These are phyloP conservation scores for Lordiphosa fenestrarum DNA, from an alignment of 2,888 invertebrate species.

Conservation along the genomic window DNA sequence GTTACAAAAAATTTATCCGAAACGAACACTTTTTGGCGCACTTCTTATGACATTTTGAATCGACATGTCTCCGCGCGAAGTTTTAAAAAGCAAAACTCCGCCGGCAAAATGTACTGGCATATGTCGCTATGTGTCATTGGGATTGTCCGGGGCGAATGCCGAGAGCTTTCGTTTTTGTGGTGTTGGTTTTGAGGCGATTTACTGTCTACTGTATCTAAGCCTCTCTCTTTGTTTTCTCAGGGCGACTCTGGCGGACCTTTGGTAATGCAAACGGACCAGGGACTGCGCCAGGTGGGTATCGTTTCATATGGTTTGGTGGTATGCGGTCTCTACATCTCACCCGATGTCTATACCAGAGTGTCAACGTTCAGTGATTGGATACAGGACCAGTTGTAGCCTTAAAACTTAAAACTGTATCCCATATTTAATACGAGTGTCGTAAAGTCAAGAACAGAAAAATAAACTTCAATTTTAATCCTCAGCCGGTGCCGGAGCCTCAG, in stretches of 20 bases:
- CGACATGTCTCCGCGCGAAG: no score
- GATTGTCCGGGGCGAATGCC: no score
- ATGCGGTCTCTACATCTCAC: constrained; percentile 72
- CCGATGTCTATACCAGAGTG: constrained; percentile 79
- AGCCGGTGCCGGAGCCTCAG: constrained; percentile 25
- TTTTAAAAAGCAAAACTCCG: no score
- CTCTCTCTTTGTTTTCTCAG: constrained; percentile 38
- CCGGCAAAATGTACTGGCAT: no score
- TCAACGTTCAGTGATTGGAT: constrained; percentile 77
- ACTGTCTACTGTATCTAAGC: no score
- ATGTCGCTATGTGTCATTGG: no score
- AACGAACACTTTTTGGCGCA: no score
- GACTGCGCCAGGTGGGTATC: constrained; percentile 71
- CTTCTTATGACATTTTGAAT: no score
- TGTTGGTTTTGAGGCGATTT: no score
- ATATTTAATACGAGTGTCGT: not conserved
- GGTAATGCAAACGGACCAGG: constrained; percentile 53
- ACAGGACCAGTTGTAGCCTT: constrained; percentile 28
- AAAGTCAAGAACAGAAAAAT: constrained; percentile 18
- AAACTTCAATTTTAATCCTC: constrained; percentile 12
- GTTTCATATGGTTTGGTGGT: constrained; percentile 76
- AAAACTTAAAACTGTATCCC: not conserved
- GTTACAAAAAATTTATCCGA: no score
- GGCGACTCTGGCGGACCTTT: constrained; percentile 80
- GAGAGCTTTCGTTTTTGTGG: no score